A percentile compares a stretch with the other conserved stretches of the same genome.
These are phyloP conservation scores for Sipha flava DNA, from an alignment of 1,140 invertebrate species.

Conservation along the genomic window DNA sequence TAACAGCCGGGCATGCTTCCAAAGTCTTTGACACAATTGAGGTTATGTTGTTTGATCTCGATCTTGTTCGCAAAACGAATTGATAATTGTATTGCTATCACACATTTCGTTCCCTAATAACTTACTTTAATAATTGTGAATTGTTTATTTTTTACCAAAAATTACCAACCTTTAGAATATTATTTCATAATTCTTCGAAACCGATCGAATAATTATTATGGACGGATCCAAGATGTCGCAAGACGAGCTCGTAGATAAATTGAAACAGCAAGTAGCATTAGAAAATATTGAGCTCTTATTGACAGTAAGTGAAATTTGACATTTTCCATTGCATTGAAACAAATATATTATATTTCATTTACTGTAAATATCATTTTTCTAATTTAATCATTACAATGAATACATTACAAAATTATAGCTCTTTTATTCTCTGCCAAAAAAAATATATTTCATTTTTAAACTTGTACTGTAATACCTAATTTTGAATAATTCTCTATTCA, in stretches of 20 bases:
- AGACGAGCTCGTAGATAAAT: constrained; percentile 87
- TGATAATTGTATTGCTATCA: background rate
- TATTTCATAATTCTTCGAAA: background rate
- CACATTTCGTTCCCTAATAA: background rate
- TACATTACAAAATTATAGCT: too few species aligned
- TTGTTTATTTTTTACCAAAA: background rate
- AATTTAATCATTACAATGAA: too few species aligned
- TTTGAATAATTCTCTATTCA: too few species aligned
- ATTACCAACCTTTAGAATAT: too few species aligned
- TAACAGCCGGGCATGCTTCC: too few species aligned
- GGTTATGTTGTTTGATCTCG: background rate
- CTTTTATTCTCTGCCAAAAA: too few species aligned
- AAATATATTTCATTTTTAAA: too few species aligned
- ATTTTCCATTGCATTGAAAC: too few species aligned
- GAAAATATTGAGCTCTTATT: constrained; percentile 90
- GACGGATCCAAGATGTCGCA: constrained; percentile 39
- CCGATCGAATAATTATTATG: background rate
- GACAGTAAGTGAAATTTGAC: constrained; percentile 52
- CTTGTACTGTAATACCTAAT: too few species aligned
- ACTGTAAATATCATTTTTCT: too few species aligned
- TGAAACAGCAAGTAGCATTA: constrained; percentile 91
- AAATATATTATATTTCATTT: too few species aligned
- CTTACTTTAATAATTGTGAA: background rate
- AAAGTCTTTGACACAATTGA: background rate
- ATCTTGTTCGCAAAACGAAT: background rate